Evolutionary conservation across 2,113 vertebrate species (phyloP).

Genomic region (Halichoeres trimaculatus): DNA sequence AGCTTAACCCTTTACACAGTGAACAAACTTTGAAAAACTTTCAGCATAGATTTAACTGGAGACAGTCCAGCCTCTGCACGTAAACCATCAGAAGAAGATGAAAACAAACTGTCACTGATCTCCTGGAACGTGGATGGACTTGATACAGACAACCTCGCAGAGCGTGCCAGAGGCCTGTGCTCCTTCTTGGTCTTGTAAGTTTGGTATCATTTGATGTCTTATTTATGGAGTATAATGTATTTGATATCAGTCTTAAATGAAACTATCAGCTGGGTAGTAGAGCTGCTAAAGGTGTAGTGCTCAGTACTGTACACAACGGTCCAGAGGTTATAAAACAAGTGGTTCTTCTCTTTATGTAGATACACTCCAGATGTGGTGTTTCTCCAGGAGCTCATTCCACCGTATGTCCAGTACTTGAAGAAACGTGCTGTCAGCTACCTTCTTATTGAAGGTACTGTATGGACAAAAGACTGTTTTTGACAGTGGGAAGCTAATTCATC

Average conservation of each 20-base stretch:
- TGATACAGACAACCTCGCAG: conserved; percentile 84
- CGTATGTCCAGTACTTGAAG: conserved; percentile 86
- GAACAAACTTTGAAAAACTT: conserved; percentile 41
- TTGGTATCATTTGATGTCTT: not conserved
- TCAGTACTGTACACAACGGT: too few species aligned
- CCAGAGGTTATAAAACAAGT: not conserved
- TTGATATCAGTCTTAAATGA: too few species aligned
- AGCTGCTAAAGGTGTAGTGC: not conserved
- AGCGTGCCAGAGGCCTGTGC: conserved; percentile 90
- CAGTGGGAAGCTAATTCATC: not conserved
- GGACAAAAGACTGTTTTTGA: not conserved
- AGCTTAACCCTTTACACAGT: not conserved
- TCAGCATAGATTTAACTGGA: conserved; percentile 90
- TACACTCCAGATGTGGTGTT: conserved; percentile 94
- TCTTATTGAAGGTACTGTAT: conserved; percentile 86
- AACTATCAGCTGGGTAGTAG: too few species aligned
- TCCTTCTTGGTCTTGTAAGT: conserved; percentile 90
- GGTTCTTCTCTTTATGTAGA: conserved; percentile 76
- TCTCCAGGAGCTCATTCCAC: conserved; percentile 92
- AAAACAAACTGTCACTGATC: conserved; percentile 86
- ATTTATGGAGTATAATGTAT: too few species aligned
- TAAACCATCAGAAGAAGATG: conserved; percentile 69
- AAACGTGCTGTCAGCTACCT: conserved; percentile 88
- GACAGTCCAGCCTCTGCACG: conserved; percentile 77
- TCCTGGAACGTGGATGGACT: conserved; percentile 97